Evolutionary conservation across 2,113 vertebrate species (phyloP).

Genomic region (Seriola rivoliana): DNA sequence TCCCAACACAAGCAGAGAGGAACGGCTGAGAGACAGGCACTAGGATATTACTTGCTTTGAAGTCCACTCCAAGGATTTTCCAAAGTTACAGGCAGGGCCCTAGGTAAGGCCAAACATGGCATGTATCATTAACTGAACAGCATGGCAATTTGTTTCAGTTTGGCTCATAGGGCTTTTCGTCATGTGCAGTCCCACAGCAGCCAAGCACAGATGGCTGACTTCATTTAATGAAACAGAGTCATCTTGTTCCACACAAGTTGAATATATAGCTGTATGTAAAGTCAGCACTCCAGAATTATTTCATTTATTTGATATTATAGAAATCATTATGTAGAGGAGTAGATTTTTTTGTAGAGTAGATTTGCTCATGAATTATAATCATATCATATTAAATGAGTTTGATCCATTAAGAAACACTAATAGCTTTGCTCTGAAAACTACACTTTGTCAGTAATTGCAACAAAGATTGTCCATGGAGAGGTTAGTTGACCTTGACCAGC

Average conservation of each 20-base stretch:
- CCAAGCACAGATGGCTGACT: constrained; percentile 40
- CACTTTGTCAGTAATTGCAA: neutral
- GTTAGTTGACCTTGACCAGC: neutral
- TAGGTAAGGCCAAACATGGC: constrained; percentile 42
- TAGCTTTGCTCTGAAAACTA: constrained; percentile 32
- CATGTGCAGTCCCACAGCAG: constrained; percentile 45
- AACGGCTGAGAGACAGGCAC: constrained; percentile 36
- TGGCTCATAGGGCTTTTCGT: constrained; percentile 34
- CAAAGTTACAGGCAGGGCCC: constrained; percentile 16
- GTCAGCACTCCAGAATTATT: neutral
- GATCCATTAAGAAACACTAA: constrained; percentile 55
- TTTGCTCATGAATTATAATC: constrained; percentile 46
- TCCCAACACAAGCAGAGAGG: constrained; percentile 1
- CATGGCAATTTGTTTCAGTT: constrained; percentile 63
- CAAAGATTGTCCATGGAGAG: neutral
- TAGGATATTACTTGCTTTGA: constrained; percentile 44
- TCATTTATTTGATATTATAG: constrained; percentile 51
- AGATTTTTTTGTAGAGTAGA: constrained; percentile 28
- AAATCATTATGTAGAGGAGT: constrained; percentile 47
- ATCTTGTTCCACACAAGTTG: constrained; percentile 10
- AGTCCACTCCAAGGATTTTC: constrained; percentile 28
- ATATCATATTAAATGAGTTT: constrained; percentile 18
- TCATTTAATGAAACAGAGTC: constrained; percentile 7
- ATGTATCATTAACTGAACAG: constrained; percentile 53
- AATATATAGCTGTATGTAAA: constrained; percentile 12